These are phyloP conservation scores for Sebastes wilsoni DNA, from an alignment of 2,797 vertebrate genomes.

Conservation along the genomic window DNA sequence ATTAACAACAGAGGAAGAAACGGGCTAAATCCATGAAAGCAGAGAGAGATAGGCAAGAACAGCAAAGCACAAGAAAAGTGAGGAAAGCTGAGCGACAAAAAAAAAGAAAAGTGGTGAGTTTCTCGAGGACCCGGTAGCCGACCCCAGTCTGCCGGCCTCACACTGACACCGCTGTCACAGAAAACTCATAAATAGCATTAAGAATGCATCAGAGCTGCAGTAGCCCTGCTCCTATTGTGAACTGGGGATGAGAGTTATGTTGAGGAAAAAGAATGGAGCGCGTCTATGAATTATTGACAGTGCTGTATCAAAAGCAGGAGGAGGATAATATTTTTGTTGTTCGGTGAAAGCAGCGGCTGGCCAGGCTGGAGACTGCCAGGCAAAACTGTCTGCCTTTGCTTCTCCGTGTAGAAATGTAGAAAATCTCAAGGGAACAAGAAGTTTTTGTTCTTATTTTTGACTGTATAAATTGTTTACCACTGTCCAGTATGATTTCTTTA, in stretches of 20 bases:
- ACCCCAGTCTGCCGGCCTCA: constrained; percentile 20
- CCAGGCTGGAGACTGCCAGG: constrained; percentile 20
- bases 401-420: constrained; percentile 4
- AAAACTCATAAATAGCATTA: constrained; percentile 76
- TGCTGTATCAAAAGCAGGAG: constrained; percentile 57
- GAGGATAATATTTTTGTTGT: constrained; percentile 63
- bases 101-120: neutral
- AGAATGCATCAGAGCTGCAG: constrained; percentile 71
- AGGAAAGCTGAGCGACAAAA: neutral
- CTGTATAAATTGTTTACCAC: constrained; percentile 3
- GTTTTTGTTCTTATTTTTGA: neutral
- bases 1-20: constrained; percentile 6
- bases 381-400: constrained; percentile 5
- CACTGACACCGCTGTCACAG: constrained; percentile 49
- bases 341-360: constrained; percentile 28
- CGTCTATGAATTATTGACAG: constrained; percentile 68
- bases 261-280: constrained; percentile 42
- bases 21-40: neutral
- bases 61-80: neutral
- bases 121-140: constrained; percentile 1
- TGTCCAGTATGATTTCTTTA: neutral
- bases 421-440: neutral
- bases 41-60: constrained; percentile 67
- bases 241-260: constrained; percentile 46
- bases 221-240: constrained; percentile 55